A percentile compares a stretch with the other conserved stretches of the same genome.
Conservation (phyloP, 64 coral and sea anemone genomes). For the Anthopleura sola region DNA sequence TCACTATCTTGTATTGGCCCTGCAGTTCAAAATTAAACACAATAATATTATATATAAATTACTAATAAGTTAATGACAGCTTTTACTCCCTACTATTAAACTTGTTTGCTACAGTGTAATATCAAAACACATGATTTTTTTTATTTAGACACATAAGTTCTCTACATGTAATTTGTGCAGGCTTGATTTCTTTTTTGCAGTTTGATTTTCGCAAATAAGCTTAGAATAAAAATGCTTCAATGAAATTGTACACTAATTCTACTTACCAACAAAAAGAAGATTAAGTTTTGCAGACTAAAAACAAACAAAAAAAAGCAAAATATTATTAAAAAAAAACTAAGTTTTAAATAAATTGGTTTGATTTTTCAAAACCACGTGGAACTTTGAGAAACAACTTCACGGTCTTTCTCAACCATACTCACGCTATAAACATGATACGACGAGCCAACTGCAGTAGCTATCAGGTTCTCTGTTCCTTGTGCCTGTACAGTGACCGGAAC, state of each 20-base stretch:
- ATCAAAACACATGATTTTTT: too few species aligned
- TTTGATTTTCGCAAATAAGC: too few species aligned
- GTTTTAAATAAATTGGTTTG: neutral
- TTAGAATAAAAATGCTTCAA: too few species aligned
- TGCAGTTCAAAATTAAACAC: neutral
- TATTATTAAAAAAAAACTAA: neutral
- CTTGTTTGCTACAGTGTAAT: too few species aligned
- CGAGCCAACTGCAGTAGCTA: constrained; percentile 87
- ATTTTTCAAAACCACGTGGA: neutral
- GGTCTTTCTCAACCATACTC: neutral
- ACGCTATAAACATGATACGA: constrained; percentile 95
- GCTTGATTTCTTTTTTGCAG: too few species aligned
- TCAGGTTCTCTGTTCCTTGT: constrained; percentile 73
- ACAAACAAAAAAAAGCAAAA: neutral
- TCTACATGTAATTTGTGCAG: too few species aligned
- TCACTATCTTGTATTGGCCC: constrained; percentile 63
- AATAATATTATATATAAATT: too few species aligned
- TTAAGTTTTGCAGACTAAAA: constrained; percentile 91
- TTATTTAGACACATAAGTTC: too few species aligned
- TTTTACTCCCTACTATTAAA: too few species aligned
- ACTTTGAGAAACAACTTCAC: neutral
- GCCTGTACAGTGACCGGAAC: constrained; percentile 83
- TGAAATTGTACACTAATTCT: too few species aligned
- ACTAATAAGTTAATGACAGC: too few species aligned
- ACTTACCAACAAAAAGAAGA: constrained; percentile 97